phyloP scores from a whole-genome alignment of 2,797 vertebrate species.

The Scolopax bukidnonensis region DNA sequence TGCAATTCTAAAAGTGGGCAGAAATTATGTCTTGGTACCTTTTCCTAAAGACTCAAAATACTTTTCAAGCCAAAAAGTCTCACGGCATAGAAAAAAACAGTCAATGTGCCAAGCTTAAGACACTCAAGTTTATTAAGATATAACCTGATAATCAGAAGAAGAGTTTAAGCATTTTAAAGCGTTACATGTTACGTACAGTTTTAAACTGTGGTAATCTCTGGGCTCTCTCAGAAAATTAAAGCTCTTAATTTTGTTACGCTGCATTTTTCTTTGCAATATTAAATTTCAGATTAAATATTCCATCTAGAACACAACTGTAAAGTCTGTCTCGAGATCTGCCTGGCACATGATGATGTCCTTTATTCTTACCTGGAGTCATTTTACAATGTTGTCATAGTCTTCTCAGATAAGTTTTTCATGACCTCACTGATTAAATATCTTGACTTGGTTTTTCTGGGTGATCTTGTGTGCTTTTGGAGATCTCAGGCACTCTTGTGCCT shows the following conservation, averaged over 20 bases:
- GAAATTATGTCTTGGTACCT: neutral
- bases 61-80: neutral
- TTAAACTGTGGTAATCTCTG: neutral
- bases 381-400: neutral
- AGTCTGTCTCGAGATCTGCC: neutral
- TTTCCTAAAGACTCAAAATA: neutral
- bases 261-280: neutral
- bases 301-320: neutral
- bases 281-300: neutral
- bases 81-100: rapidly evolving
- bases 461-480: neutral
- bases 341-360: neutral
- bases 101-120: neutral
- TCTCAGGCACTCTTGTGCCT: neutral
- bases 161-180: neutral
- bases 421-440: neutral
- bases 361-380: neutral
- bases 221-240: neutral
- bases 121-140: neutral
- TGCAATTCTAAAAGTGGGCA: neutral
- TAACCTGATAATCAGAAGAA: neutral
- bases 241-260: neutral
- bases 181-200: rapidly evolving
- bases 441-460: neutral
- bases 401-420: neutral